Evolutionary conservation across 2,888 invertebrate species (phyloP).

Genomic region (Drosophila villosipedis): DNA sequence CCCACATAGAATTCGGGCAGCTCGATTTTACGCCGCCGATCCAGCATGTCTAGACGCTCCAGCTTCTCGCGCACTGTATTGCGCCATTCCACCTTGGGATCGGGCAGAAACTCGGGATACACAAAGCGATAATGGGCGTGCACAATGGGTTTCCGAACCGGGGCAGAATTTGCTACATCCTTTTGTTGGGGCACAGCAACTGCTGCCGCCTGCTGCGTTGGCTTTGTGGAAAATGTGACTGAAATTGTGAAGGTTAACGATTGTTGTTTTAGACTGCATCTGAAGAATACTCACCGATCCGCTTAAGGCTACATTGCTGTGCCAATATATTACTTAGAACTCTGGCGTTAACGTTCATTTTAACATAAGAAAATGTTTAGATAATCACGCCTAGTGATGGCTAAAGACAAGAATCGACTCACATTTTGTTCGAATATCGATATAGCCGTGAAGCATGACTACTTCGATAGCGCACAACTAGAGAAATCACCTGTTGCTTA

Average conservation of each 20-base stretch:
- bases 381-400: slow-evolving; percentile 57
- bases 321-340: slow-evolving; percentile 47
- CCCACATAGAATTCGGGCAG: slow-evolving; percentile 99
- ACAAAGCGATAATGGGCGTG: slow-evolving; percentile 88
- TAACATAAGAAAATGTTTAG: slow-evolving; percentile 59
- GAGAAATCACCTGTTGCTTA: slow-evolving; percentile 11
- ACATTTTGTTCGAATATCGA: slow-evolving; percentile 4
- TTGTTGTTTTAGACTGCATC: background rate
- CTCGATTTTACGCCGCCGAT: slow-evolving; percentile 90
- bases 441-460: background rate
- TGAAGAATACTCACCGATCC: slow-evolving; percentile 59
- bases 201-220: slow-evolving; percentile 51
- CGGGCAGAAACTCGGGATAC: slow-evolving; percentile 97
- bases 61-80: slow-evolving; percentile 94
- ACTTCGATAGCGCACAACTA: background rate
- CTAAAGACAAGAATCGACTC: background rate
- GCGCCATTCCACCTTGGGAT: slow-evolving; percentile 91
- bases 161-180: slow-evolving; percentile 24
- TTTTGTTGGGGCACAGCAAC: slow-evolving; percentile 36
- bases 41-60: slow-evolving; percentile 96
- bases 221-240: slow-evolving; percentile 76
- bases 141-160: slow-evolving; percentile 63
- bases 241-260: slow-evolving; percentile 1
- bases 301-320: slow-evolving; percentile 53
- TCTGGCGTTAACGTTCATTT: slow-evolving; percentile 67